These are phyloP conservation scores for Hypocryptadius cinnamomeus DNA, from an alignment of 2,113 vertebrate species.

Conservation along the genomic window DNA sequence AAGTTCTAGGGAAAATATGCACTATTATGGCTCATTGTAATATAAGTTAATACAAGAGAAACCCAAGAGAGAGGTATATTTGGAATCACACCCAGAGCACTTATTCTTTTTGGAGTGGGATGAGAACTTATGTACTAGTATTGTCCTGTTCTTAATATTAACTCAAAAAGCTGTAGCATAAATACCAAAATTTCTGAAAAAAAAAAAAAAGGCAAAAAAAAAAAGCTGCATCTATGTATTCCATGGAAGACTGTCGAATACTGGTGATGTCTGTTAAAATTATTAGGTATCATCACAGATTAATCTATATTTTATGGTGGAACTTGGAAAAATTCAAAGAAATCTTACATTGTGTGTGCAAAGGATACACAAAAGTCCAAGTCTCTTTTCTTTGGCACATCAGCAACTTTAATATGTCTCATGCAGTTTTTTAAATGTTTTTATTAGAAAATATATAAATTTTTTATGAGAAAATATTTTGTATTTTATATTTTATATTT, in stretches of 20 bases:
- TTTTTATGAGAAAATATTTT: too few species aligned
- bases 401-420: neutral
- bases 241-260: neutral
- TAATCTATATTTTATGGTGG: neutral
- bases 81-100: neutral
- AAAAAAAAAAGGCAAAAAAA: too few species aligned
- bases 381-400: neutral
- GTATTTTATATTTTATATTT: too few species aligned
- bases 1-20: neutral
- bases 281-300: neutral
- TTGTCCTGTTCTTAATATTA: neutral
- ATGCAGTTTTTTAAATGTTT: neutral
- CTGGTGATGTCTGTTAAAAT: neutral
- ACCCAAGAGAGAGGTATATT: constrained; percentile 6
- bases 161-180: neutral
- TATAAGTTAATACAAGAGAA: neutral
- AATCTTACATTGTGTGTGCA: neutral
- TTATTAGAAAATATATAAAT: neutral
- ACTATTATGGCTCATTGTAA: neutral
- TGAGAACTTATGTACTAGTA: neutral
- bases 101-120: neutral
- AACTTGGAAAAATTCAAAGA: neutral
- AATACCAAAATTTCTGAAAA: neutral
- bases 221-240: neutral
- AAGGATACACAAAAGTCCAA: neutral